Evolutionary conservation across 2,113 vertebrate genomes (phyloP), one percentile per base, ranked within the genome.

Genomic region (Grantiella picta): DNA sequence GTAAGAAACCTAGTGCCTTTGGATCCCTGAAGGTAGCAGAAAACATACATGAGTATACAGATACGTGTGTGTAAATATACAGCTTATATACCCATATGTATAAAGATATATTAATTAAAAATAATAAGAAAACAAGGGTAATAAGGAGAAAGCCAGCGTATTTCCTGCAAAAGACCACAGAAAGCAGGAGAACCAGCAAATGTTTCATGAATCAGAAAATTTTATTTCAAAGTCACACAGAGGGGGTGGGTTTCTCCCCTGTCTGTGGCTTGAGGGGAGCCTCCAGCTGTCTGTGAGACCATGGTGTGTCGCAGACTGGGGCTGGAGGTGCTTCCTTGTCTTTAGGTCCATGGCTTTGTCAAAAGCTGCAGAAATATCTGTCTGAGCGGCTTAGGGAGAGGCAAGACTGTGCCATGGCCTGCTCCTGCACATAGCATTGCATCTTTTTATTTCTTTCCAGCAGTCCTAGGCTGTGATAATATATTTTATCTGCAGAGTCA

Each of bases 331-430:
- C 4, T 50, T 29, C 28, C 24, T 27, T 13, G 9, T 22, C 33
- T 40, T 35, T 10, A 24, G 15, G 15, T 13, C 1, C 0, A 45
- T 5, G 18, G 7, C 21, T 49, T 40, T 49, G 11, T 15, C 0
- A 2, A 45, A 80, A 81, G 4, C 31, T n/a, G 23, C 11, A 73
- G 22, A 57, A 81, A 66, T 44, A 7, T 59, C 24, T 49, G 10
- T 15, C 15, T 29, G 23, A 47, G 20, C 12, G 15, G 3, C 23
- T 49, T 18, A 35, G 5, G 6, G 6, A 36, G 9, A 23, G 25
- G 9, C 1, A 0, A 31, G 33, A 9, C 4, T 2, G 10, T 5
- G 1, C 15, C 21, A 18, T 15, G 7, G 5, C 28, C 33, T 35
- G 5, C 2, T 31, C 15, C 17, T 28, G 28, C 15, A 65, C 4